These are phyloP conservation scores for Trogon surrucura DNA, from an alignment of 2,113 vertebrate genomes.

Conservation along the genomic window DNA sequence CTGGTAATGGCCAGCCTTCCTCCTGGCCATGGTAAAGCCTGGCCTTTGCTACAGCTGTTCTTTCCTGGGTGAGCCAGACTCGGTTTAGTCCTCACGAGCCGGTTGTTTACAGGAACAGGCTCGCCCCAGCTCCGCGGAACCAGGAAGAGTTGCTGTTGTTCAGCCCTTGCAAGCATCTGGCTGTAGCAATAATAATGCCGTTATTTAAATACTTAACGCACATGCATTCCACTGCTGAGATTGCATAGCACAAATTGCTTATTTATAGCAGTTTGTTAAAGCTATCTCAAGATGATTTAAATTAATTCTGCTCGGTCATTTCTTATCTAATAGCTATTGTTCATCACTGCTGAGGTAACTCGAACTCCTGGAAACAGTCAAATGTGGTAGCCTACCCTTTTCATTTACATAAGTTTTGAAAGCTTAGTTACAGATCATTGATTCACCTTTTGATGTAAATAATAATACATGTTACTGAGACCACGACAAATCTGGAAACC, in stretches of 20 bases:
- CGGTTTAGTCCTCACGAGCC: background rate
- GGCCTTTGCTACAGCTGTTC: background rate
- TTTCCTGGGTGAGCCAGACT: background rate
- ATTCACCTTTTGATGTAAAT: background rate
- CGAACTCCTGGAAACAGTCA: background rate
- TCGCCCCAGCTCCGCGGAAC: background rate
- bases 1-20: background rate
- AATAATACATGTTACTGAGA: background rate
- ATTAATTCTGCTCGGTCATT: background rate
- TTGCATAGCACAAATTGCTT: background rate
- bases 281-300: background rate
- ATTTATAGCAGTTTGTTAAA: conserved; percentile 9
- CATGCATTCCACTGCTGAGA: background rate
- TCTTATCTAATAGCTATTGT: background rate
- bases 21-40: background rate
- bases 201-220: background rate
- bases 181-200: background rate
- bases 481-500: background rate
- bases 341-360: background rate
- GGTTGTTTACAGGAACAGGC: background rate
- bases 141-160: background rate
- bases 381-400: background rate
- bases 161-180: background rate
- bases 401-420: background rate
- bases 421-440: background rate